phyloP scores from a whole-genome alignment of 2,888 invertebrate genomes.

The Oxytorus armatus region DNA sequence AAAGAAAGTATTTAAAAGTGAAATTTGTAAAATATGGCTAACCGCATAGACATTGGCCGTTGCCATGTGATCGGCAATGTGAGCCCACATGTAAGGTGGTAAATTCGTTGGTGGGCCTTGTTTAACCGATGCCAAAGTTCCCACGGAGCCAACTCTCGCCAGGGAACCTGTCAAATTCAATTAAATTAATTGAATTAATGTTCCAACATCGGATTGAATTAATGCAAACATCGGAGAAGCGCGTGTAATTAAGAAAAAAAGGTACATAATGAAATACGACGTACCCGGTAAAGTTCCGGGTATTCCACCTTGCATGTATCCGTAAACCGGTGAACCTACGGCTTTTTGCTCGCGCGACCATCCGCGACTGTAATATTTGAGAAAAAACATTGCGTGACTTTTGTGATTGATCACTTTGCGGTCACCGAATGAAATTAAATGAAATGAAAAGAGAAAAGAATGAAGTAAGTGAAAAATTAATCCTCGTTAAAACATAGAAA shows the following conservation, averaged over 20 bases:
- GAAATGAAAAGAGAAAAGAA: constrained; percentile 3
- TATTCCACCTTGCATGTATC: constrained; percentile 90
- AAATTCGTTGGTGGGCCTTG: constrained; percentile 82
- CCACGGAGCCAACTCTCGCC: constrained; percentile 82
- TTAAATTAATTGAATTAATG: neutral
- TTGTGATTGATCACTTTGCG: constrained; percentile 14
- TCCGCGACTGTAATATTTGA: constrained; percentile 88
- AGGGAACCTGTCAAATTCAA: constrained; percentile 71
- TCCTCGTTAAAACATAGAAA: neutral
- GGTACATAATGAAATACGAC: constrained; percentile 1
- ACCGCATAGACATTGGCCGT: constrained; percentile 94
- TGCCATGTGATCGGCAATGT: constrained; percentile 95
- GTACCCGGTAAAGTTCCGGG: constrained; percentile 81
- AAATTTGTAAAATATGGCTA: constrained; percentile 79
- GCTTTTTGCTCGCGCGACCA: constrained; percentile 96
- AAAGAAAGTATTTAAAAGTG: neutral
- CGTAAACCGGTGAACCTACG: constrained; percentile 93
- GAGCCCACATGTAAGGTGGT: constrained; percentile 94
- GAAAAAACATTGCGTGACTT: constrained; percentile 50
- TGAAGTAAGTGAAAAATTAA: neutral
- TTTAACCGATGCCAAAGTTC: constrained; percentile 82
- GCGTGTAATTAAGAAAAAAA: neutral
- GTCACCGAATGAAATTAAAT: constrained; percentile 1
- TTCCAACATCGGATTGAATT: too few relatives aligned
- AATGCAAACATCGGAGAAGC: neutral